Percentiles rank a stretch among this genome's conserved stretches.
Evolutionary conservation across 2,113 vertebrate species (phyloP).

Genomic region (Hystrix brachyura): DNA sequence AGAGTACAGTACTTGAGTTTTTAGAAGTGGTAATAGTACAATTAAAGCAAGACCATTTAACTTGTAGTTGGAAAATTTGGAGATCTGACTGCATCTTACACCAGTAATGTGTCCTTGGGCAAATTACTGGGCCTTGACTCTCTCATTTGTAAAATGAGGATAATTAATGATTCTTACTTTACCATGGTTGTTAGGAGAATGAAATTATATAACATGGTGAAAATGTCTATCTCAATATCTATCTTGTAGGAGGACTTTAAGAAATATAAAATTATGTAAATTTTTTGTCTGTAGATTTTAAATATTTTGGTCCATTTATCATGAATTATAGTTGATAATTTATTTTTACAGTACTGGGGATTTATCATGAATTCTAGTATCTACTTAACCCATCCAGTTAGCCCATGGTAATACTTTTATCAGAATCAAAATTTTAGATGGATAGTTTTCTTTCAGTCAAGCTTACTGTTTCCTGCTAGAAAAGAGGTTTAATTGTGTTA

Average conservation of each 20-base stretch:
- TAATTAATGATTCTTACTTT: not conserved
- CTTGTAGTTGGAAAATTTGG: constrained; percentile 18
- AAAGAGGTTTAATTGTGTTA: constrained; percentile 43
- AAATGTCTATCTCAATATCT: not conserved
- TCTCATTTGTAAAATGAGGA: constrained; percentile 59
- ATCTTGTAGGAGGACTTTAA: constrained; percentile 33
- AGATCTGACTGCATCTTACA: constrained; percentile 8
- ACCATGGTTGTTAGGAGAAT: not conserved
- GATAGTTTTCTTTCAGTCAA: constrained; percentile 46
- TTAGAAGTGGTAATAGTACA: not conserved
- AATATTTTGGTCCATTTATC: constrained; percentile 39
- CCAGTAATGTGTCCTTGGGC: not conserved
- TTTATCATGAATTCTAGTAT: not conserved
- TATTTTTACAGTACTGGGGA: not conserved
- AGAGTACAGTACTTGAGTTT: constrained; percentile 50
- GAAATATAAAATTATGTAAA: constrained; percentile 53
- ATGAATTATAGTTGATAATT: not conserved
- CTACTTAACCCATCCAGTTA: not conserved
- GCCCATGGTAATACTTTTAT: not conserved
- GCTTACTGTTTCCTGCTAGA: constrained; percentile 27
- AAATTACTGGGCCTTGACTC: constrained; percentile 28
- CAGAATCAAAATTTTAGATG: constrained; percentile 53
- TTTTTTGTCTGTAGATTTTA: constrained; percentile 57
- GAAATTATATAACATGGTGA: constrained; percentile 23
- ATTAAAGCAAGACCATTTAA: constrained; percentile 15